phyloP scores from a whole-genome alignment of 2,888 invertebrate genomes.

The Hybos culiciformis region DNA sequence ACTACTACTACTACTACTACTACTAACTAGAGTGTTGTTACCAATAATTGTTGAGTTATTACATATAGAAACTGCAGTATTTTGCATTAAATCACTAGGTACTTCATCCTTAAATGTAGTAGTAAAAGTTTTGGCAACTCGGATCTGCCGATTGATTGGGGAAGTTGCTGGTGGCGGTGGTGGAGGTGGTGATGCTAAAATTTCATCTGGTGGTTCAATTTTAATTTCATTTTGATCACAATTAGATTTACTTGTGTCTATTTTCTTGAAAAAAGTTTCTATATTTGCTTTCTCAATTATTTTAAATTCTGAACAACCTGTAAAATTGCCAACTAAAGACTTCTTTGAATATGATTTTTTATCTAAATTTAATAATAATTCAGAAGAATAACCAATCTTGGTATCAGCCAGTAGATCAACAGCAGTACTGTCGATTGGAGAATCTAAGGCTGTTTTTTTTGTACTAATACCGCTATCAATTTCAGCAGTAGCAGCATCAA shows the following conservation, averaged over 20 bases:
- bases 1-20: slow-evolving; percentile 8
- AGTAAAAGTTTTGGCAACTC: slow-evolving; percentile 1
- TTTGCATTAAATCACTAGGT: slow-evolving; percentile 13
- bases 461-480: neutral
- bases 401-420: slow-evolving; percentile 12
- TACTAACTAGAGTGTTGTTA: slow-evolving; percentile 4
- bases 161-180: slow-evolving; percentile 10
- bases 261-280: slow-evolving; percentile 27
- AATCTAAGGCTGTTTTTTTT: slow-evolving; percentile 10
- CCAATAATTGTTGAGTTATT: slow-evolving; percentile 7
- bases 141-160: neutral
- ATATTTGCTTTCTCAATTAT: slow-evolving; percentile 14
- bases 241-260: slow-evolving; percentile 9
- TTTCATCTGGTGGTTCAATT: slow-evolving; percentile 20
- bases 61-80: slow-evolving; percentile 12
- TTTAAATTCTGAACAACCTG: slow-evolving; percentile 10
- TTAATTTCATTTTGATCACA: slow-evolving; percentile 17
- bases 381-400: too few relatives aligned
- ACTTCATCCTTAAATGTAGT: slow-evolving; percentile 12
- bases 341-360: neutral
- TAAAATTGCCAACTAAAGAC: slow-evolving; percentile 3
- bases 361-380: too few relatives aligned
- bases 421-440: slow-evolving; percentile 7
- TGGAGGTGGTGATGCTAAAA: slow-evolving; percentile 15
- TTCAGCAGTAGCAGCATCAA: slow-evolving; percentile 20